phyloP scores from a whole-genome alignment of 2,113 vertebrate species.

The Planiliza haematocheilus region DNA sequence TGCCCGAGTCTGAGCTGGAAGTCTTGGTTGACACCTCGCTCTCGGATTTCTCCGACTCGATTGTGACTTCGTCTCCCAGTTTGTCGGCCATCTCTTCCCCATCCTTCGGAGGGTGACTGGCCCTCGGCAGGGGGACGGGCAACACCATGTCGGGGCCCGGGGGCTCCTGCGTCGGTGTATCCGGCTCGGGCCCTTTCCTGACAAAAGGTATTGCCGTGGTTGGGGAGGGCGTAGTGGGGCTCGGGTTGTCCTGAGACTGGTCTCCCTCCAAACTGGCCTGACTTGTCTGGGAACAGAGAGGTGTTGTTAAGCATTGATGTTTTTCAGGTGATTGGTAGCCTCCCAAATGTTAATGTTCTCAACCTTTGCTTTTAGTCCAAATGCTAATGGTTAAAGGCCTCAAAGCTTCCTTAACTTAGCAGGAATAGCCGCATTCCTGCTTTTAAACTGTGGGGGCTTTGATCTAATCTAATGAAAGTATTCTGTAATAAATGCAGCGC shows the following conservation, averaged over 20 bases:
- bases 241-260: constrained; percentile 59
- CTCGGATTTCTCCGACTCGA: constrained; percentile 77
- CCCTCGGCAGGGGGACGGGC: constrained; percentile 59
- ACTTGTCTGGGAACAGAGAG: constrained; percentile 72
- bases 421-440: constrained; percentile 43
- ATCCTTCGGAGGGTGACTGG: constrained; percentile 26
- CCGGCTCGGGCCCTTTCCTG: constrained; percentile 10
- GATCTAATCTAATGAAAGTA: no score
- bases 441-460: constrained; percentile 1
- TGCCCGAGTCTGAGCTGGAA: constrained; percentile 75
- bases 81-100: constrained; percentile 52
- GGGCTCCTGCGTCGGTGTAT: constrained; percentile 14
- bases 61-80: constrained; percentile 55
- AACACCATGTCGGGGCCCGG: constrained; percentile 3
- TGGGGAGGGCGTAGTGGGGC: constrained; percentile 42
- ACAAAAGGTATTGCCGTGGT: constrained; percentile 34
- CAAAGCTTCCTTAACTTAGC: background rate
- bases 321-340: background rate
- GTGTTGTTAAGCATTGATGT: constrained; percentile 20
- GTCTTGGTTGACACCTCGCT: constrained; percentile 78
- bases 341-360: constrained; percentile 43
- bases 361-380: constrained; percentile 36
- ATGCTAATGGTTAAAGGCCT: constrained; percentile 15
- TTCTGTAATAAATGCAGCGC: constrained; percentile 1
- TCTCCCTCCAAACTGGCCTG: constrained; percentile 86